Percentiles rank a stretch among this genome's conserved stretches.
Conservation (phyloP, 2,797 vertebrate genomes). For the Pipistrellus kuhlii region DNA sequence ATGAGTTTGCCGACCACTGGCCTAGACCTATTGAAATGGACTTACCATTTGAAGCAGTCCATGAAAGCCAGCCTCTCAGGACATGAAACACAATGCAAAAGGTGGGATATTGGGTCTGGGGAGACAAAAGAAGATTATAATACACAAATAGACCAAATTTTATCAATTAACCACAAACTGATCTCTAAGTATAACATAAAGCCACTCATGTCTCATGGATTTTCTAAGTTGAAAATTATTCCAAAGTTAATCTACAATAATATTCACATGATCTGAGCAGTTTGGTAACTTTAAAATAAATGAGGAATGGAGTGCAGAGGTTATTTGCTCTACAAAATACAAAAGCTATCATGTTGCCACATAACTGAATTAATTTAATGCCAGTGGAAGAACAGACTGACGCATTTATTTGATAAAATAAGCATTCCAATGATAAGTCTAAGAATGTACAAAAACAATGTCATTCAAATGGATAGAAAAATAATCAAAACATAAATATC, state of each 20-base stretch:
- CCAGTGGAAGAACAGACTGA: neutral
- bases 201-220: neutral
- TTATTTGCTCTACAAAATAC: neutral
- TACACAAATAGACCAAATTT: neutral
- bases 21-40: neutral
- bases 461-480: neutral
- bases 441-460: neutral
- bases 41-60: neutral
- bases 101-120: neutral
- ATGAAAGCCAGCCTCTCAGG: neutral
- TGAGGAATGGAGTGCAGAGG: neutral
- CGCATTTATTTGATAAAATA: conserved; percentile 22
- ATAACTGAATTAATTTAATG: neutral
- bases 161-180: neutral
- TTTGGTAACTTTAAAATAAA: conserved; percentile 30
- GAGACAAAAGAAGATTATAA: neutral
- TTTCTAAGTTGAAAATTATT: conserved; percentile 30
- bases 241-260: conserved; percentile 25
- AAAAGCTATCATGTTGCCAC: neutral
- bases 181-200: conserved; percentile 17
- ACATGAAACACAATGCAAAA: neutral
- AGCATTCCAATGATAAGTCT: neutral
- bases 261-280: neutral
- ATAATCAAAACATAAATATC: neutral
- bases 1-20: no score